Percentiles rank a stretch among this genome's conserved stretches.
phyloP scores from a whole-genome alignment of 53 echinoderm and acorn worm genomes.

The Mesocentrotus franciscanus region DNA sequence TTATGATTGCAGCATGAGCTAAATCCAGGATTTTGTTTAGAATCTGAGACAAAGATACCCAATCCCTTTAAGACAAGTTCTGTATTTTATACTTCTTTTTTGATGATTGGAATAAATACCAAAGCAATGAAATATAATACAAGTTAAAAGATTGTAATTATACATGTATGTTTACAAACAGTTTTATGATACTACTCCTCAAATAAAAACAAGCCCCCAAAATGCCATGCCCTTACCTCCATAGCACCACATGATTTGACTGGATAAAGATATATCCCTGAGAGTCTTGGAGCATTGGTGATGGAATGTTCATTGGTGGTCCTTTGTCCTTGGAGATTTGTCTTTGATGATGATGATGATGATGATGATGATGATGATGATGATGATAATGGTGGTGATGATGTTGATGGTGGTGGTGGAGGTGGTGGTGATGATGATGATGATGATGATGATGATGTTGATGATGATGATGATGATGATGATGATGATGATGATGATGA shows the following conservation, averaged over 20 bases:
- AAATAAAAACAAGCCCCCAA: no score
- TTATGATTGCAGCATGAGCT: no score
- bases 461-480: conserved; percentile 15
- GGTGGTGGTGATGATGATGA: background rate
- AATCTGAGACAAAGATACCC: no score
- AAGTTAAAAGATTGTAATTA: no score
- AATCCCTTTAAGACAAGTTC: no score
- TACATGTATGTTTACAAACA: no score
- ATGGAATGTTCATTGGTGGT: background rate
- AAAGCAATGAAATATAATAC: no score
- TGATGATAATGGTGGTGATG: background rate
- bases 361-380: background rate
- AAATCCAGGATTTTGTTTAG: no score
- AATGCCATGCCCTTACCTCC: conserved; percentile 71
- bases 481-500: background rate
- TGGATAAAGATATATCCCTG: conserved; percentile 92
- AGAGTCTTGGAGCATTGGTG: conserved; percentile 51
- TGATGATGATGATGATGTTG: background rate
- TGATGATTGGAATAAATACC: no score
- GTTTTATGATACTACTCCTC: no score
- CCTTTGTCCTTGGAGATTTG: background rate
- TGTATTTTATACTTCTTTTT: no score
- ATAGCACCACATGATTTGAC: conserved; percentile 96
- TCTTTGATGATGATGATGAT: background rate
- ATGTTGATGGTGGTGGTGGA: background rate